Percentiles rank a stretch among this genome's conserved stretches.
Evolutionary conservation across 2,797 vertebrate genomes (phyloP).

Genomic region (Pelodytes ibericus): DNA sequence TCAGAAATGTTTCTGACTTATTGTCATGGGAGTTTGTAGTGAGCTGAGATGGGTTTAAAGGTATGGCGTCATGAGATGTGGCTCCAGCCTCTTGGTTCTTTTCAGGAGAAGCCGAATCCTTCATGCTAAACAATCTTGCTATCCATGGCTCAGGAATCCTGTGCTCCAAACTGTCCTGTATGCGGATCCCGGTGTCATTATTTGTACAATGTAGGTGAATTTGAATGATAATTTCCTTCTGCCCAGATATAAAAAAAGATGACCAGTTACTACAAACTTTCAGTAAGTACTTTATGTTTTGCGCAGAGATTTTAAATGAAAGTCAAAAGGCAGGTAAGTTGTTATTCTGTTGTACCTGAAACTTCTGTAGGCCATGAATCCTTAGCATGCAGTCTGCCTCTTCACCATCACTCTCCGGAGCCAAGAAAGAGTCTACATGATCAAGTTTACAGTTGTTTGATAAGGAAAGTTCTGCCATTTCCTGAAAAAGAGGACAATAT

Average conservation of each 20-base stretch:
- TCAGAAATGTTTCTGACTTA: constrained; percentile 69
- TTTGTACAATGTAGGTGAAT: constrained; percentile 77
- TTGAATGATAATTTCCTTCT: constrained; percentile 72
- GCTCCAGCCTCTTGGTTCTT: background rate
- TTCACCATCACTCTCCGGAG: constrained; percentile 59
- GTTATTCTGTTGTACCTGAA: constrained; percentile 70
- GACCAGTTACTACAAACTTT: background rate
- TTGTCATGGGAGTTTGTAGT: constrained; percentile 40
- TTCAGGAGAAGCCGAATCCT: background rate
- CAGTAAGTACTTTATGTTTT: too few species aligned
- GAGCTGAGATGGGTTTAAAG: constrained; percentile 42
- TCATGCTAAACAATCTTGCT: constrained; percentile 69
- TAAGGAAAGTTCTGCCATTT: constrained; percentile 66
- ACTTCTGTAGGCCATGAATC: constrained; percentile 81
- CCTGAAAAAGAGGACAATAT: constrained; percentile 66
- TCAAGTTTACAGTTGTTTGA: constrained; percentile 63
- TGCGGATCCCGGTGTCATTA: constrained; percentile 65
- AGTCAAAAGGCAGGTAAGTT: too few species aligned
- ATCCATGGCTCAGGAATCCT: constrained; percentile 77
- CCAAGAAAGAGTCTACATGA: constrained; percentile 74
- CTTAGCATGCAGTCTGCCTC: constrained; percentile 73
- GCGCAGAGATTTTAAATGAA: too few species aligned
- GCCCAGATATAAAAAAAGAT: constrained; percentile 27
- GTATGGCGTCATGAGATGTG: constrained; percentile 38
- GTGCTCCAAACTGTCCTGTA: constrained; percentile 70